Conservation (phyloP, 2,113 vertebrate species). For the Puffinus mauretanicus region DNA sequence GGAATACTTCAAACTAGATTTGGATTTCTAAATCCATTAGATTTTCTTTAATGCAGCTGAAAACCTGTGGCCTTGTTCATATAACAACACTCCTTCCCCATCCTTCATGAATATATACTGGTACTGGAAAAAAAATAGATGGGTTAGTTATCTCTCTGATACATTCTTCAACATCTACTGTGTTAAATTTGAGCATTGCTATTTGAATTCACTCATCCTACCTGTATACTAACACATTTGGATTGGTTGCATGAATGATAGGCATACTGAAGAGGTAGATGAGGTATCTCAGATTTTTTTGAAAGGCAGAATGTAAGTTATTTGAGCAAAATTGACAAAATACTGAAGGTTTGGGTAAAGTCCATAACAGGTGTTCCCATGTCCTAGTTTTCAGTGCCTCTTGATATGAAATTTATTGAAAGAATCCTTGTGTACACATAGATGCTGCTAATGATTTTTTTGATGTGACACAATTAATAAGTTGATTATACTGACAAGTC, state of each 20-base stretch:
- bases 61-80: background rate
- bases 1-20: background rate
- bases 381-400: background rate
- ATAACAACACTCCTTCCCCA: background rate
- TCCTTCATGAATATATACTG: background rate
- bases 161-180: background rate
- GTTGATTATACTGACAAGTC: conserved; percentile 46
- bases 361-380: background rate
- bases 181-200: background rate
- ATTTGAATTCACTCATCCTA: background rate
- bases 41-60: background rate
- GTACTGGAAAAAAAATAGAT: background rate
- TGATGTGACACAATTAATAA: conserved; percentile 10
- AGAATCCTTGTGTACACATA: background rate
- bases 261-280: background rate
- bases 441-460: background rate
- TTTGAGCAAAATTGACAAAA: background rate
- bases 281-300: background rate
- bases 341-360: background rate
- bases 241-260: background rate
- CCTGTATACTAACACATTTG: background rate
- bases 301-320: background rate
- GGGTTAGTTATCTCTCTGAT: background rate
- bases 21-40: background rate
- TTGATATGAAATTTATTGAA: background rate